A percentile compares a stretch with the other conserved stretches of the same genome.
Conservation (phyloP, 2,113 vertebrate species). For the Podiceps cristatus region DNA sequence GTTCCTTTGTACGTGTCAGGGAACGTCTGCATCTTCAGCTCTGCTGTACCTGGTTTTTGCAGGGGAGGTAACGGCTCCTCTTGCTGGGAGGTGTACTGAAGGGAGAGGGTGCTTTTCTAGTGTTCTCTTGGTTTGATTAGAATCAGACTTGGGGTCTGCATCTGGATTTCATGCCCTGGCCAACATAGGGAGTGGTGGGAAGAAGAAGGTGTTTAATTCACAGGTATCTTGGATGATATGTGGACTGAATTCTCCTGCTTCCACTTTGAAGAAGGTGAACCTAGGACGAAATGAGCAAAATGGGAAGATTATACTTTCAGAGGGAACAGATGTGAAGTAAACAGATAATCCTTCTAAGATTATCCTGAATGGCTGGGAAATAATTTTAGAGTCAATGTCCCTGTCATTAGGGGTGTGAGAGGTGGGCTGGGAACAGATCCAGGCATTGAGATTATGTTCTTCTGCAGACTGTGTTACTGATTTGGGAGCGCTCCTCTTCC, state of each 20-base stretch:
- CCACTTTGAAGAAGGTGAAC: not conserved
- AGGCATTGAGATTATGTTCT: fast-evolving
- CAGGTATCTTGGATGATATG: not conserved
- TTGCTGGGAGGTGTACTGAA: fast-evolving
- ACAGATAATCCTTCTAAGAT: not conserved
- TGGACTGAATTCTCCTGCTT: not conserved
- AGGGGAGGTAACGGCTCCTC: not conserved
- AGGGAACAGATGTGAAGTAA: not conserved
- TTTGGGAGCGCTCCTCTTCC: not conserved
- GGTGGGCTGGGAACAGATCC: not conserved
- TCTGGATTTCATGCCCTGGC: not conserved
- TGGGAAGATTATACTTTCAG: not conserved
- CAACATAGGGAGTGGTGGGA: fast-evolving
- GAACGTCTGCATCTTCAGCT: conserved; percentile 85
- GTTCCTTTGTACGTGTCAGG: conserved; percentile 76
- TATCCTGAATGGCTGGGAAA: not conserved
- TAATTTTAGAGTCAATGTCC: not conserved
- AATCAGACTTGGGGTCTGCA: not conserved
- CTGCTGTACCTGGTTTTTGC: conserved; percentile 70
- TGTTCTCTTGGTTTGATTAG: not conserved
- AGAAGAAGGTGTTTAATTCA: not conserved
- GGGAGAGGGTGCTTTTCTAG: fast-evolving
- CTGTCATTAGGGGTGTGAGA: not conserved
- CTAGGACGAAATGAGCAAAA: not conserved
- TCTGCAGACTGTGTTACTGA: not conserved